A percentile compares a stretch with the other conserved stretches of the same genome.
These are phyloP conservation scores for Esox lucius DNA, from an alignment of 2,797 vertebrate species.

Conservation along the genomic window DNA sequence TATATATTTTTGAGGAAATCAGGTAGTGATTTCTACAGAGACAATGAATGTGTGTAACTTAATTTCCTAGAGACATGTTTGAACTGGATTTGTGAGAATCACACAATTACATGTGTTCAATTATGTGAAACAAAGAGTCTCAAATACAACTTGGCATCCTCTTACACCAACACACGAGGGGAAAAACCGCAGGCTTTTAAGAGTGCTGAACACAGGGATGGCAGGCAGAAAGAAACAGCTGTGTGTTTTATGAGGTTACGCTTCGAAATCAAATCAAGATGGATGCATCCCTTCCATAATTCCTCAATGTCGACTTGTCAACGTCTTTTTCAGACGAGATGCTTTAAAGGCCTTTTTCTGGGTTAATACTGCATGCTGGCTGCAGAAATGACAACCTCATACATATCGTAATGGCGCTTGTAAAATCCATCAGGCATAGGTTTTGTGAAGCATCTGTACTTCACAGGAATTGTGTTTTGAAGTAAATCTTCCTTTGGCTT, in stretches of 20 bases:
- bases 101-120: background rate
- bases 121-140: constrained; percentile 52
- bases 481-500: constrained; percentile 69
- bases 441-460: constrained; percentile 78
- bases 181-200: constrained; percentile 64
- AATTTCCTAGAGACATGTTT: background rate
- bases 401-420: constrained; percentile 86
- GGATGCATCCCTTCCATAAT: constrained; percentile 81
- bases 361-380: constrained; percentile 88
- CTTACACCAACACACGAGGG: constrained; percentile 49
- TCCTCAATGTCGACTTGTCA: constrained; percentile 91
- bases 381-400: constrained; percentile 86
- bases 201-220: constrained; percentile 61
- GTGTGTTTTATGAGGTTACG: constrained; percentile 82
- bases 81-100: background rate
- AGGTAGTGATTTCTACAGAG: too few relatives aligned
- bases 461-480: constrained; percentile 77
- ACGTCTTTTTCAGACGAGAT: constrained; percentile 83
- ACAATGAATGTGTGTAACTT: background rate
- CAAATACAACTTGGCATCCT: constrained; percentile 56
- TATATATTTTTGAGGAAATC: too few relatives aligned
- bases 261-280: constrained; percentile 90
- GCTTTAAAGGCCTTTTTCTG: constrained; percentile 82
- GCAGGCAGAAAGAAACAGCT: constrained; percentile 73
- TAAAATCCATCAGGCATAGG: constrained; percentile 82